Base-by-base conservation (phyloP, 1,140 invertebrate genomes). In the Phymastichus coffea region DNA sequence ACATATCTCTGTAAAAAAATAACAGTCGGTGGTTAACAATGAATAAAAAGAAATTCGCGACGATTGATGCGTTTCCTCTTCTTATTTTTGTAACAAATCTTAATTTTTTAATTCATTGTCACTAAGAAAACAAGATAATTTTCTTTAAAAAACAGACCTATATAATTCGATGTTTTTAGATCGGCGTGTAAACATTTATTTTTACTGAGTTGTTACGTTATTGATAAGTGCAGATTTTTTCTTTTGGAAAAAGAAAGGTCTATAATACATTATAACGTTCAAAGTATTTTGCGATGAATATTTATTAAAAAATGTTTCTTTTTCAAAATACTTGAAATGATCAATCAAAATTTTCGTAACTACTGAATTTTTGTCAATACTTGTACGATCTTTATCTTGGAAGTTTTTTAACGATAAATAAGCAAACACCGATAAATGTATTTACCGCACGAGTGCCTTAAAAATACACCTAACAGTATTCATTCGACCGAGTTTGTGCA, bases 381-480 rank as follows among this genome's bases (percentile, higher is more conserved):
- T n/a, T n/a, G n/a, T n/a, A n/a, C n/a, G n/a, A n/a, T n/a, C n/a
- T n/a, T n/a, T n/a, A n/a, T n/a, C n/a, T n/a, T n/a, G n/a, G n/a
- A n/a, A n/a, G n/a, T 33, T 33, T 33, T 33, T 6, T 33, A 33
- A 33, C 28, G 28, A 33, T 33, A 33, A 33, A 33, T 7, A 33
- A 33, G 28, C 12, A 44, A 57, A 44, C 47, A 38, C 47, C 30
- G 48, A 52, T 51, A 57, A 26, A 70, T 63, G 64, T 70, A 69
- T 67, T 68, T 69, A 67, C 70, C 58, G 70, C 70, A 72, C 70
- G 70, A 71, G 70, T 72, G 70, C 70, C 70, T 72, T 72, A 72
- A 70, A 47, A 33, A 67, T 71, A 70, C 65, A 69, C 65, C 67
- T 61, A 70, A 70, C 69, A 72, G 70, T 72, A 72, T 72, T 72